These are phyloP conservation scores for Sweltsa coloradensis DNA, from an alignment of 1,140 invertebrate species.

Conservation along the genomic window DNA sequence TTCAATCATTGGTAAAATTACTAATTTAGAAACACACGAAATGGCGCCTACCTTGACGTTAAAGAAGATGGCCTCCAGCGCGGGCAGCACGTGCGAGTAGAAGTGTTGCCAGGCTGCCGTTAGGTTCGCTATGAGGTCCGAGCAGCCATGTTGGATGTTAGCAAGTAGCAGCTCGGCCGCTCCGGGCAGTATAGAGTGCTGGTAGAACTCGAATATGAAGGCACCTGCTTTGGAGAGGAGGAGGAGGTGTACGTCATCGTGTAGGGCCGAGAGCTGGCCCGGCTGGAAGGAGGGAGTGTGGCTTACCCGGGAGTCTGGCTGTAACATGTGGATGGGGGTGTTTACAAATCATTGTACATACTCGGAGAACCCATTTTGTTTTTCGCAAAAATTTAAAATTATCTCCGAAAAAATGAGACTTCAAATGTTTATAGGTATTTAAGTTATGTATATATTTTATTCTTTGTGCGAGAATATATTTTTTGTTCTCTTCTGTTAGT, in stretches of 20 bases:
- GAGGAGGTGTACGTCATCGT: slow-evolving; percentile 5
- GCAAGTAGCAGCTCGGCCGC: background rate
- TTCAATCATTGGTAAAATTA: background rate
- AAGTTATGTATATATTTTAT: no score
- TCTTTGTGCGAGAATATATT: no score
- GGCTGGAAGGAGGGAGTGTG: no score
- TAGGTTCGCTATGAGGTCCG: background rate
- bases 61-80: slow-evolving; percentile 9
- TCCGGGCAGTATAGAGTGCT: slow-evolving; percentile 4
- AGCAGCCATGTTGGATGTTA: background rate
- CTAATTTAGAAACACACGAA: background rate
- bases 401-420: no score
- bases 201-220: slow-evolving; percentile 13
- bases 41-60: slow-evolving; percentile 9
- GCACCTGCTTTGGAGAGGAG: slow-evolving; percentile 4
- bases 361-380: no score
- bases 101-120: slow-evolving; percentile 7
- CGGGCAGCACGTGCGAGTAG: slow-evolving; percentile 8
- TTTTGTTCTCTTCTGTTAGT: no score
- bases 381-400: no score
- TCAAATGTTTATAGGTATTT: no score
- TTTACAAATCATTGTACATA: no score
- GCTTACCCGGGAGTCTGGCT: no score
- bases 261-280: background rate
- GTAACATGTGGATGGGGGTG: no score